phyloP scores from a whole-genome alignment of 2,888 invertebrate genomes.

The Apocheima hispidaria region DNA sequence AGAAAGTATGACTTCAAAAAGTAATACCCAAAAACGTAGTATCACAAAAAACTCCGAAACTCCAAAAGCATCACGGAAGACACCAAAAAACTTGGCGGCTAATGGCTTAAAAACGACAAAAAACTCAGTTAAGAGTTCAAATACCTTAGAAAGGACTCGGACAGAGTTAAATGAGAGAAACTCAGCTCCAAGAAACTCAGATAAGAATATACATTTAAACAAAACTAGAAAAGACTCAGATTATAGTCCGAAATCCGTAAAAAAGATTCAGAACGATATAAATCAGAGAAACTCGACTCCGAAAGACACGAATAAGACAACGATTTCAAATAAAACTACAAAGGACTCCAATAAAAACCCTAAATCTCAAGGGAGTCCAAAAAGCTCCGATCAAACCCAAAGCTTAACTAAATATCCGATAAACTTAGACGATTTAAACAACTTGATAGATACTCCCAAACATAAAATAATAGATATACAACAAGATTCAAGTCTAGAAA shows the following conservation, averaged over 20 bases:
- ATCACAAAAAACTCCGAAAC: background rate
- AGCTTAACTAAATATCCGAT: background rate
- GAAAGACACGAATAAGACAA: background rate
- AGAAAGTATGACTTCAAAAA: background rate
- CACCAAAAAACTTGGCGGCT: background rate
- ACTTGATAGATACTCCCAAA: slow-evolving; percentile 55
- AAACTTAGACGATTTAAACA: background rate
- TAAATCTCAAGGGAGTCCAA: background rate
- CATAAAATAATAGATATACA: slow-evolving; percentile 60
- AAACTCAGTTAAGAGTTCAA: background rate
- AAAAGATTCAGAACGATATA: background rate
- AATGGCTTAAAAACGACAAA: background rate
- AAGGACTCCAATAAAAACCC: background rate
- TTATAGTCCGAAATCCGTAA: background rate
- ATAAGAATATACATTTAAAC: background rate
- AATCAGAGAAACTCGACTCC: background rate
- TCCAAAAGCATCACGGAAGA: background rate
- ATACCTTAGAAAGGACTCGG: background rate
- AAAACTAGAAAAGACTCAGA: background rate
- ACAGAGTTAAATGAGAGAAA: background rate
- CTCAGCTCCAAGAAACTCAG: background rate
- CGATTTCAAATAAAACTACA: background rate
- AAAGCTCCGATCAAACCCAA: background rate
- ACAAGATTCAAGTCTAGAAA: slow-evolving; percentile 67
- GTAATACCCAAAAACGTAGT: no score